Percentiles rank a stretch among this genome's conserved stretches.
These are phyloP conservation scores for Dendrocopos noguchii DNA, from an alignment of 2,113 vertebrate genomes.

Conservation along the genomic window DNA sequence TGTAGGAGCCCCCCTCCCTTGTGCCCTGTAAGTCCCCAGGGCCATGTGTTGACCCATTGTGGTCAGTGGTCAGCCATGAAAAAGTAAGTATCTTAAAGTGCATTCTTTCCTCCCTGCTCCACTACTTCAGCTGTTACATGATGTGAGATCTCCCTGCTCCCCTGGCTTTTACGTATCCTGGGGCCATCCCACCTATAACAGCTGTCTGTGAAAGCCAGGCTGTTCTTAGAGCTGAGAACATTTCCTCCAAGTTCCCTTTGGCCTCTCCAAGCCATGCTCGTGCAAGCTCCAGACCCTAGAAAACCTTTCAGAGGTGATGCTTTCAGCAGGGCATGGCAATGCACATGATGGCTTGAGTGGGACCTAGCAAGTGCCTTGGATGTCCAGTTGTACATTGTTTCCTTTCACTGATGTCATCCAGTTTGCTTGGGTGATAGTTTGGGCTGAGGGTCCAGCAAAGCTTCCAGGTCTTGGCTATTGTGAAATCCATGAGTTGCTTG, in stretches of 20 bases:
- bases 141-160: not conserved
- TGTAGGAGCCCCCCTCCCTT: not conserved
- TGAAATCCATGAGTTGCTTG: not conserved
- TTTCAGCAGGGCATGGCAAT: fast-evolving
- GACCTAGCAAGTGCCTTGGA: not conserved
- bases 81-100: not conserved
- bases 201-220: not conserved
- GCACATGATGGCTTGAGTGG: fast-evolving
- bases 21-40: not conserved
- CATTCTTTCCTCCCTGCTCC: not conserved
- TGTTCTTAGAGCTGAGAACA: not conserved
- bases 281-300: not conserved
- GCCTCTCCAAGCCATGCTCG: fast-evolving
- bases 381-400: not conserved
- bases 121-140: not conserved
- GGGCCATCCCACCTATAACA: not conserved
- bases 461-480: not conserved
- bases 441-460: not conserved
- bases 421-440: not conserved
- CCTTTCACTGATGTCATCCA: fast-evolving
- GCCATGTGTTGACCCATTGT: fast-evolving
- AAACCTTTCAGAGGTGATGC: not conserved
- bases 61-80: not conserved
- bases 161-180: fast-evolving
- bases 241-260: not conserved